Percentiles rank a stretch among this genome's conserved stretches.
phyloP scores from a whole-genome alignment of 2,888 invertebrate species.

The Euzetes globulus region DNA sequence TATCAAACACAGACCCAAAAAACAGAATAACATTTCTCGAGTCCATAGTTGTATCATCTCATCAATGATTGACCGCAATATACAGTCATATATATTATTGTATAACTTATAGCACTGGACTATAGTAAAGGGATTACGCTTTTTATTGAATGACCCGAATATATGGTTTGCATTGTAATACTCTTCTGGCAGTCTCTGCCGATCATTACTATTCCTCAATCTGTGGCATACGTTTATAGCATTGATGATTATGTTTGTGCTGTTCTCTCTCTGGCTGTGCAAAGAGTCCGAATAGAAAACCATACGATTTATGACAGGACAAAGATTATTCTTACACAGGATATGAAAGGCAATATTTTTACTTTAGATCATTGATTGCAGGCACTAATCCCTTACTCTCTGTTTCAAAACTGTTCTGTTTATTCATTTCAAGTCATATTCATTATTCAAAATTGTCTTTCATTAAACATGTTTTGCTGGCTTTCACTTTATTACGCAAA shows the following conservation, averaged over 20 bases:
- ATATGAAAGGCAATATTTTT: conserved; percentile 28
- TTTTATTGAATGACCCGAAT: conserved; percentile 29
- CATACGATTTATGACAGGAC: conserved; percentile 22
- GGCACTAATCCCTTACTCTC: neutral
- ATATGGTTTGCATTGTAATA: conserved; percentile 29
- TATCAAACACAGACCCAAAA: conserved; percentile 4
- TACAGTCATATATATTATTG: conserved; percentile 3
- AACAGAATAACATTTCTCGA: neutral
- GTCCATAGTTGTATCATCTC: conserved; percentile 21
- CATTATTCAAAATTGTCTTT: neutral
- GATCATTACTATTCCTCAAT: conserved; percentile 27
- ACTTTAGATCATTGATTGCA: neutral
- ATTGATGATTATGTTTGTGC: conserved; percentile 17
- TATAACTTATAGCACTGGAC: neutral
- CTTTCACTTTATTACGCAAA: too few relatives aligned
- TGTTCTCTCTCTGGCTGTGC: neutral
- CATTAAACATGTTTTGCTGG: too few relatives aligned
- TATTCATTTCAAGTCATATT: too few relatives aligned
- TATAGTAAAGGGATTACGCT: conserved; percentile 29
- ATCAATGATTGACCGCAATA: conserved; percentile 26
- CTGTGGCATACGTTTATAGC: conserved; percentile 23
- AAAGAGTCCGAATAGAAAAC: neutral
- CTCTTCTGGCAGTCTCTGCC: neutral
- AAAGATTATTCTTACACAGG: conserved; percentile 10
- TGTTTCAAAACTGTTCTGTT: too few relatives aligned